Percentiles rank a stretch among this genome's conserved stretches.
Evolutionary conservation across 1,140 invertebrate species (phyloP).

Genomic region (Mercenaria mercenaria): DNA sequence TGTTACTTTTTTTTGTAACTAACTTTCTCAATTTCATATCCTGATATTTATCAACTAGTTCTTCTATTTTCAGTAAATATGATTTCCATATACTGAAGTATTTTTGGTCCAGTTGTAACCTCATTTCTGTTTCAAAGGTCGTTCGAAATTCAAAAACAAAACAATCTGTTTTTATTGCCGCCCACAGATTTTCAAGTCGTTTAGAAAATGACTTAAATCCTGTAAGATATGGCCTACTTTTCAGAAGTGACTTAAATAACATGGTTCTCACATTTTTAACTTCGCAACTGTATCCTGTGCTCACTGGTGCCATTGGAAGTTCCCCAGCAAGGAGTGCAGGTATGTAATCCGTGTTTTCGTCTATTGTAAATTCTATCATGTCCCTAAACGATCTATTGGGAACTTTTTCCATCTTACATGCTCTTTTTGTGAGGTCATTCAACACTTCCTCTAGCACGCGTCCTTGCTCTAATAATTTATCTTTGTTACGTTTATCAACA

Average conservation of each 20-base stretch:
- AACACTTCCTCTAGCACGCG: not conserved
- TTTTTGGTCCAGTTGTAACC: not conserved
- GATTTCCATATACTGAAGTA: too few relatives aligned
- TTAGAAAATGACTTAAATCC: too few relatives aligned
- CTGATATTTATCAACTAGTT: too few relatives aligned
- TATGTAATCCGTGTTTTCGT: not conserved
- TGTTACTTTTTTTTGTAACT: too few relatives aligned
- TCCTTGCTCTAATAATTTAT: not conserved
- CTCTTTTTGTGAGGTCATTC: not conserved
- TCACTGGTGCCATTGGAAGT: not conserved
- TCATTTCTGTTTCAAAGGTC: not conserved
- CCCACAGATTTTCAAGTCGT: not conserved
- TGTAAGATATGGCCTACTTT: too few relatives aligned
- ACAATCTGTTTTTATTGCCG: not conserved
- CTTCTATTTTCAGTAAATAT: too few relatives aligned
- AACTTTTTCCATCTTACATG: not conserved
- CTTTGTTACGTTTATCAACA: conserved; percentile 7
- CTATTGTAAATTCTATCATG: not conserved
- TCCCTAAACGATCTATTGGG: not conserved
- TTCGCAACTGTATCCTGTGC: not conserved
- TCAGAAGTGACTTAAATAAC: not conserved
- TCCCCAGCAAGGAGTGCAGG: not conserved
- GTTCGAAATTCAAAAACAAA: not conserved
- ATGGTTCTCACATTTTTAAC: not conserved
- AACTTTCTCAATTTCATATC: too few relatives aligned